Percentiles rank a stretch among this genome's conserved stretches.
Conservation (phyloP, 1,140 invertebrate genomes). For the Drosophila truncata region DNA sequence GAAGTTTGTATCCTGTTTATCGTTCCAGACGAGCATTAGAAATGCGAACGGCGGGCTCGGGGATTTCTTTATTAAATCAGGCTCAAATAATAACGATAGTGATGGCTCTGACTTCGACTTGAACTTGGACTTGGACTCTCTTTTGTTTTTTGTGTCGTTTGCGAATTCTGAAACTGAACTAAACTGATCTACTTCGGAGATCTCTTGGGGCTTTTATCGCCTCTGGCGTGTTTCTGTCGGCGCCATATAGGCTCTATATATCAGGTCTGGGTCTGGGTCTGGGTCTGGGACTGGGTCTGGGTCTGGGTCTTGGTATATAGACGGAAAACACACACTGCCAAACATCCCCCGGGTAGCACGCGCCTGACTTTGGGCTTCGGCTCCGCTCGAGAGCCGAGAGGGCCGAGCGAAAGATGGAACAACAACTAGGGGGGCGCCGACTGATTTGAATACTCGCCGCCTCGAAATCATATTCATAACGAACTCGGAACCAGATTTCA, state of each 20-base stretch:
- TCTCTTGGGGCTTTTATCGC: slow-evolving; percentile 78
- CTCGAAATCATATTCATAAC: slow-evolving; percentile 54
- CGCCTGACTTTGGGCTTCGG: slow-evolving; percentile 53
- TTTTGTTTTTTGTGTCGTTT: slow-evolving; percentile 21
- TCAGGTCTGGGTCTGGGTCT: slow-evolving; percentile 13
- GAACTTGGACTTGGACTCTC: background rate
- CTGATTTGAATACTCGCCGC: slow-evolving; percentile 61
- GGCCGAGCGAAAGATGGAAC: slow-evolving; percentile 28
- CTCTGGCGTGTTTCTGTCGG: slow-evolving; percentile 46
- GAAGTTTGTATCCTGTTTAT: slow-evolving; percentile 80
- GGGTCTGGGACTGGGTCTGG: background rate
- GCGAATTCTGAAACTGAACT: slow-evolving; percentile 75
- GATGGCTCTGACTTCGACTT: background rate
- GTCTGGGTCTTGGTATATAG: slow-evolving; percentile 30
- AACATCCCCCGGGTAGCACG: slow-evolving; percentile 38
- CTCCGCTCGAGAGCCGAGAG: slow-evolving; percentile 30
- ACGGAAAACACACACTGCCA: slow-evolving; percentile 13
- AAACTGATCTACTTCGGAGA: slow-evolving; percentile 78
- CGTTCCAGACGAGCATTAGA: slow-evolving; percentile 82
- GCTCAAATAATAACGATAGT: background rate
- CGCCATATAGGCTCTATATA: slow-evolving; percentile 47
- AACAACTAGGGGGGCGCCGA: slow-evolving; percentile 35
- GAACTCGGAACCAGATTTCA: slow-evolving; percentile 65
- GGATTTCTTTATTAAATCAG: slow-evolving; percentile 2
- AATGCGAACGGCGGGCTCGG: slow-evolving; percentile 11